Percentiles rank a stretch among this genome's conserved stretches.
These are phyloP conservation scores for Pheucticus melanocephalus DNA, from an alignment of 2,113 vertebrate species.

Conservation along the genomic window DNA sequence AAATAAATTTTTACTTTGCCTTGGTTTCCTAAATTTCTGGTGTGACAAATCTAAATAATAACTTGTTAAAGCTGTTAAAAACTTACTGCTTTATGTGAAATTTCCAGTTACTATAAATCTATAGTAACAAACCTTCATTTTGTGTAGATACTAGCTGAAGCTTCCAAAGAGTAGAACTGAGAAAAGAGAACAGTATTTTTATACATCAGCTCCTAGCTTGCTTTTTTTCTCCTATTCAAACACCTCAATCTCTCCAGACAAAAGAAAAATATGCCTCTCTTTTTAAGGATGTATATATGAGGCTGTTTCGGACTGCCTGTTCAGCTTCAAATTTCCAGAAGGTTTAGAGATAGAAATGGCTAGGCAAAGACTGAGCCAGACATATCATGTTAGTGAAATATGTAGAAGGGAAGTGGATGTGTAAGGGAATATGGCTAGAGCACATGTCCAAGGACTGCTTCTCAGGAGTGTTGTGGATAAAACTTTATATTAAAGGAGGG, in stretches of 20 bases:
- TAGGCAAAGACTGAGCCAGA: not conserved
- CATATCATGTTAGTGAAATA: not conserved
- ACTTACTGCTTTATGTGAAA: not conserved
- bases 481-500: accelerated
- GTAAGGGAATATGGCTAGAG: not conserved
- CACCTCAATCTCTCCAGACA: not conserved
- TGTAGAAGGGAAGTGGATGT: not conserved
- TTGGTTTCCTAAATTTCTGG: not conserved
- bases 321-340: not conserved
- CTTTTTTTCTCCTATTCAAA: not conserved
- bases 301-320: not conserved
- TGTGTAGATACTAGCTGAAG: not conserved
- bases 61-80: not conserved
- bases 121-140: not conserved
- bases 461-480: not conserved
- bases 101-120: not conserved
- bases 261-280: not conserved
- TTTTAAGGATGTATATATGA: not conserved
- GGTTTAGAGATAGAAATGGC: not conserved
- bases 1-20: constrained; percentile 62
- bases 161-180: not conserved
- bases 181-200: not conserved
- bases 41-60: not conserved
- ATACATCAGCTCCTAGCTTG: not conserved
- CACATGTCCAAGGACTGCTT: not conserved